phyloP scores from a whole-genome alignment of 1,140 invertebrate genomes.

The Saccostrea cuccullata region DNA sequence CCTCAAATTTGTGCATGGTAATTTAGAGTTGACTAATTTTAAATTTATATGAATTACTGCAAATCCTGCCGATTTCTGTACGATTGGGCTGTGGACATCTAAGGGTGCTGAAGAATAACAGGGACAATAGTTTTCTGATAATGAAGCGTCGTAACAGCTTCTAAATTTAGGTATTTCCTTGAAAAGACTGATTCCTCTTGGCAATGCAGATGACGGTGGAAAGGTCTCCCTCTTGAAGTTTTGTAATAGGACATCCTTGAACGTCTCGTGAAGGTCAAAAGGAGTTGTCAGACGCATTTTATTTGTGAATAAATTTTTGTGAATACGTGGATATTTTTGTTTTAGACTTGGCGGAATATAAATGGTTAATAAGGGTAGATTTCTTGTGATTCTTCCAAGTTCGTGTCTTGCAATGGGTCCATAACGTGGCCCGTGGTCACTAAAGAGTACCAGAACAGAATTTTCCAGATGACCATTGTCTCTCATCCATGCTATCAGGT shows the following conservation, averaged over 20 bases:
- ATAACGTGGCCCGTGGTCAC: conserved; percentile 43
- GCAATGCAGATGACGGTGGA: neutral
- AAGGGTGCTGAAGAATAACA: conserved; percentile 27
- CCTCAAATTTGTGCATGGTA: neutral
- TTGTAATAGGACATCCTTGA: neutral
- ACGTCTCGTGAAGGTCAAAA: neutral
- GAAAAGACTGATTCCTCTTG: conserved; percentile 40
- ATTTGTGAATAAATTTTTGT: neutral
- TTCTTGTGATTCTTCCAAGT: conserved; percentile 30
- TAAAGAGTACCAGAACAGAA: conserved; percentile 37
- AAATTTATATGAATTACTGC: neutral
- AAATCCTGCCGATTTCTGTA: neutral
- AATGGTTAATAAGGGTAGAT: conserved; percentile 35
- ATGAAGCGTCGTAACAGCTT: conserved; percentile 9
- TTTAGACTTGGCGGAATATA: neutral
- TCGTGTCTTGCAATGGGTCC: conserved; percentile 37
- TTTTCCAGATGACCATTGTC: conserved; percentile 23
- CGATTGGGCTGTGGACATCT: neutral
- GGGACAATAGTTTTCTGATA: conserved; percentile 45
- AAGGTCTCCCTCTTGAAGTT: neutral
- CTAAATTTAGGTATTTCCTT: conserved; percentile 34
- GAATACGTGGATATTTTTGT: conserved; percentile 1
- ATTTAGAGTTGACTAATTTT: neutral
- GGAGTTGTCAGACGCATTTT: neutral
- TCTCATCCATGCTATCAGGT: conserved; percentile 14